These are phyloP conservation scores for Apocrypta bakeri DNA, from an alignment of 1,140 invertebrate species.

Conservation along the genomic window DNA sequence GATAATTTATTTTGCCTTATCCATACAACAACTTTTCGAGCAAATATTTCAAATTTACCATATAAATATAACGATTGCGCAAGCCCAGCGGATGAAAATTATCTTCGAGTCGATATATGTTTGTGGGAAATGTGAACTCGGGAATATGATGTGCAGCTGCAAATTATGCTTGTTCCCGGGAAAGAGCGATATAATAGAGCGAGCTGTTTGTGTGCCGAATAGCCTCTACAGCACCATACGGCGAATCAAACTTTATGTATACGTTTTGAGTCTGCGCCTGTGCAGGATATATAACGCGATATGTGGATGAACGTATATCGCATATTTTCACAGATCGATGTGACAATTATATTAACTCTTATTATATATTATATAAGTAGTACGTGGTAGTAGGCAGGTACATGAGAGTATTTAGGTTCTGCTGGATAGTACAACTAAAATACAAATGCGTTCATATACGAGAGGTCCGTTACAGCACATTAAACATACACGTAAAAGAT, in stretches of 20 bases:
- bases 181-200: background rate
- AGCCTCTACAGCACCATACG: background rate
- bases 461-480: background rate
- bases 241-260: background rate
- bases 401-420: too few relatives aligned
- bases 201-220: background rate
- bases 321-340: background rate
- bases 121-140: background rate
- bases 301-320: background rate
- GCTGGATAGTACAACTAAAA: too few relatives aligned
- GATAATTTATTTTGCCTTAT: too few relatives aligned
- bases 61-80: background rate
- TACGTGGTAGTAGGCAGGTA: too few relatives aligned
- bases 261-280: background rate
- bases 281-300: background rate
- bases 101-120: background rate
- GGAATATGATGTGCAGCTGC: background rate
- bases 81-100: background rate
- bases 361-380: too few relatives aligned
- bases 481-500: background rate
- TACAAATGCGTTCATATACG: background rate
- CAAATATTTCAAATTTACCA: too few relatives aligned
- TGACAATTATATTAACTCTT: background rate
- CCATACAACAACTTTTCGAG: too few relatives aligned
- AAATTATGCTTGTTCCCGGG: background rate